These are phyloP conservation scores for Nasonia giraulti DNA, from an alignment of 1,140 invertebrate species.

Conservation along the genomic window DNA sequence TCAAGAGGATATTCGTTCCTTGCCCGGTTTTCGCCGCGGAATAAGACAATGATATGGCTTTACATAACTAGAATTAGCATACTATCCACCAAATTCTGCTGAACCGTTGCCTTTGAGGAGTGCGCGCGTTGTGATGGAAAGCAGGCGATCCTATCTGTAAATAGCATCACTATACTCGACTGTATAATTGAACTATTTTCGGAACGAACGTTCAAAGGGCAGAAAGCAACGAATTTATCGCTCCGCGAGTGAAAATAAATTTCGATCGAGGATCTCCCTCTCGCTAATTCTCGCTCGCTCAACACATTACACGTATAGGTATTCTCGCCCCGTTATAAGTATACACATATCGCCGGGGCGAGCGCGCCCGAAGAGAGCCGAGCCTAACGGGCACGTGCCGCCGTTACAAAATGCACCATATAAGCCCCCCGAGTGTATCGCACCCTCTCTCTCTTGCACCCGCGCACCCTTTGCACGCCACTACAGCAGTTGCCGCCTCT, in stretches of 20 bases:
- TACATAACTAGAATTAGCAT: slow-evolving; percentile 15
- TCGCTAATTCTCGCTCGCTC: no score
- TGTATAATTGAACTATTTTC: no score
- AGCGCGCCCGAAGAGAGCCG: not conserved
- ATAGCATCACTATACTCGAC: not conserved
- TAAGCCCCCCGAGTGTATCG: slow-evolving; percentile 20
- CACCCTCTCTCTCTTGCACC: slow-evolving; percentile 11
- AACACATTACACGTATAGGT: no score
- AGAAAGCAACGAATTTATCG: no score
- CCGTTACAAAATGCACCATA: slow-evolving; percentile 58
- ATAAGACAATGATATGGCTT: not conserved
- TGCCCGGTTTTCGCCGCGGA: not conserved
- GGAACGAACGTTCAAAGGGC: no score
- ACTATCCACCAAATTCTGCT: not conserved
- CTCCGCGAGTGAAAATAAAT: no score
- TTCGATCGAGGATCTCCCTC: no score
- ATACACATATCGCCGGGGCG: not conserved
- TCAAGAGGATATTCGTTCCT: slow-evolving; percentile 16
- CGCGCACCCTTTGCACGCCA: not conserved
- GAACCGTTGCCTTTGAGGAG: not conserved
- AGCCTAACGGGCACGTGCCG: slow-evolving; percentile 64
- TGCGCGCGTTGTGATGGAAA: not conserved
- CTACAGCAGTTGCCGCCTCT: slow-evolving; percentile 28
- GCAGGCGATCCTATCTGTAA: not conserved
- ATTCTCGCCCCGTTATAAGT: slow-evolving; percentile 23